Conservation (phyloP, 1,140 invertebrate genomes). For the Bombus confusus region DNA sequence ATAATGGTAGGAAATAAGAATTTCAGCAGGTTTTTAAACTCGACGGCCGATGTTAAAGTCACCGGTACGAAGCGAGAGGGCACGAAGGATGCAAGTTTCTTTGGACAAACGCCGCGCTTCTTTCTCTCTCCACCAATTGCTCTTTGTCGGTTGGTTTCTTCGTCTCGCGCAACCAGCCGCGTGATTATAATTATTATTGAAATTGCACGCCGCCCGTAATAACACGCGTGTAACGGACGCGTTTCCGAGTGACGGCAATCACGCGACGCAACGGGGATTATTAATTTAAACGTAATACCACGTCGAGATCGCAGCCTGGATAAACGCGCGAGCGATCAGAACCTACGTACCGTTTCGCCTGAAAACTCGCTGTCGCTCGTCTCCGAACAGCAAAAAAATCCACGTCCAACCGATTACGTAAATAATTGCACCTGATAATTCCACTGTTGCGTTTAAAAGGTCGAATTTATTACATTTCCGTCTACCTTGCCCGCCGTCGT, state of each 20-base stretch:
- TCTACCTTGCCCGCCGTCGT: too few relatives aligned
- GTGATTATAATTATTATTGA: conserved; percentile 51
- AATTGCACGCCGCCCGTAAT: conserved; percentile 42
- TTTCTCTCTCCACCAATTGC: neutral
- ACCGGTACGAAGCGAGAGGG: neutral
- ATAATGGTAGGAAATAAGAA: neutral
- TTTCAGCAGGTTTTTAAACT: neutral
- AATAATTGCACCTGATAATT: neutral
- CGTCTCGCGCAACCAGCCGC: neutral
- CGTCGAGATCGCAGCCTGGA: conserved; percentile 13
- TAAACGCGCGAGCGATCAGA: neutral
- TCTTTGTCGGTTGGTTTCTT: neutral
- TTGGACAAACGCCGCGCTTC: neutral
- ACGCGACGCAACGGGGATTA: conserved; percentile 44
- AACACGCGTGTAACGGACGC: conserved; percentile 47
- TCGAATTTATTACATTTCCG: too few relatives aligned
- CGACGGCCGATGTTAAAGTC: neutral
- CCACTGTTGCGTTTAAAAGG: too few relatives aligned
- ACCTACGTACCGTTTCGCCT: rapidly evolving
- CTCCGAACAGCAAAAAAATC: neutral
- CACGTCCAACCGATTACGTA: neutral
- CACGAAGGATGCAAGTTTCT: neutral
- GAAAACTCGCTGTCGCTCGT: neutral
- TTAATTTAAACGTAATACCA: conserved; percentile 48
- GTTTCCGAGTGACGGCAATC: conserved; percentile 45